These are phyloP conservation scores for Fragum whitleyi DNA, from an alignment of 2,888 invertebrate genomes.

Conservation along the genomic window DNA sequence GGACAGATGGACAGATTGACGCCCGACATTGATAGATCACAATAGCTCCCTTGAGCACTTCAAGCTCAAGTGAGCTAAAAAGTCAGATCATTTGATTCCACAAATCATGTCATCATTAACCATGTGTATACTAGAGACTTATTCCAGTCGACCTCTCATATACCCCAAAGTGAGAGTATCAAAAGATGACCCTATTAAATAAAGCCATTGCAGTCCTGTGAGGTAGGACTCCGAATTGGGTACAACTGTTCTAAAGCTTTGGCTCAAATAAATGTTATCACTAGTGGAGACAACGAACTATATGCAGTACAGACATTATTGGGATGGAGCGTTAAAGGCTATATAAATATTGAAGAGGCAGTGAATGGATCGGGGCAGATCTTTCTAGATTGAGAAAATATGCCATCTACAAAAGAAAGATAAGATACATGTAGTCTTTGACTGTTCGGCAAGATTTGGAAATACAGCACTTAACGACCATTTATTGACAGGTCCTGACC, in stretches of 20 bases:
- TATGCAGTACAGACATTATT: too few relatives aligned
- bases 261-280: too few relatives aligned
- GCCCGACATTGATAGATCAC: too few relatives aligned
- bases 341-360: not conserved
- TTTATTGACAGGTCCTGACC: slow-evolving; percentile 55
- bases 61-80: too few relatives aligned
- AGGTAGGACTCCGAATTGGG: too few relatives aligned
- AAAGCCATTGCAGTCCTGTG: not conserved
- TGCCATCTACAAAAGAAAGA: slow-evolving; percentile 36
- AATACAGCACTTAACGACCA: slow-evolving; percentile 32
- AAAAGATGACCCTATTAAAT: not conserved
- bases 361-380: not conserved
- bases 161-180: not conserved
- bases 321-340: too few relatives aligned
- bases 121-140: slow-evolving; percentile 1
- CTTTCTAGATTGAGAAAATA: not conserved
- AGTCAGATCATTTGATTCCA: too few relatives aligned
- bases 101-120: too few relatives aligned
- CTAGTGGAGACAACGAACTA: too few relatives aligned
- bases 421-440: slow-evolving; percentile 40
- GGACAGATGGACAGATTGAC: too few relatives aligned
- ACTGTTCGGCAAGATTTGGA: slow-evolving; percentile 45
- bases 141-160: not conserved
- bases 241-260: too few relatives aligned
- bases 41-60: too few relatives aligned